These are phyloP conservation scores for Aproaerema taeniolella DNA, from an alignment of 2,888 invertebrate genomes.

Conservation along the genomic window DNA sequence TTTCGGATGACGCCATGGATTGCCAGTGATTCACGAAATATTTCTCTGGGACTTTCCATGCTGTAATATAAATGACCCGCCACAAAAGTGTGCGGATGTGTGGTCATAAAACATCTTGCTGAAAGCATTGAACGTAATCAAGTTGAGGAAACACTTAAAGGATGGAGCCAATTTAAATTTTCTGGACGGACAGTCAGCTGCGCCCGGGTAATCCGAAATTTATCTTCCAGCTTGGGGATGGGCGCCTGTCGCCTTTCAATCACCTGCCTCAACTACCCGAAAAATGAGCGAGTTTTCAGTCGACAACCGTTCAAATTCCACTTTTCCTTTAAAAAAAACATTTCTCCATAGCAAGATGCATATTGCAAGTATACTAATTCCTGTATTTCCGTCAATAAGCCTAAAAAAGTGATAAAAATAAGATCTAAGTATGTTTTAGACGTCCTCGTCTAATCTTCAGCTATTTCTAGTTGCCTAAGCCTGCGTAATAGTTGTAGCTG, in stretches of 20 bases:
- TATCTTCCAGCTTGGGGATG: slow-evolving; percentile 45
- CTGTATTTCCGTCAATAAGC: no score
- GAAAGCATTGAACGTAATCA: slow-evolving; percentile 32
- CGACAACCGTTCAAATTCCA: no score
- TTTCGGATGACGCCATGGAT: background rate
- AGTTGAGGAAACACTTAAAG: slow-evolving; percentile 29
- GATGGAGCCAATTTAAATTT: slow-evolving; percentile 51
- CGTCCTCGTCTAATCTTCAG: no score
- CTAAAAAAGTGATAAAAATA: no score
- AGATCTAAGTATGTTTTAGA: no score
- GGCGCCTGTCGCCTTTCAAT: slow-evolving; percentile 54
- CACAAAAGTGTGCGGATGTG: slow-evolving; percentile 16
- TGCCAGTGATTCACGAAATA: slow-evolving; percentile 17
- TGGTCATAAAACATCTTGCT: slow-evolving; percentile 25
- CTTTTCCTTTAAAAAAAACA: no score
- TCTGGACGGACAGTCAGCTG: slow-evolving; percentile 53
- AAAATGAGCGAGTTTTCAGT: background rate
- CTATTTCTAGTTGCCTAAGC: no score
- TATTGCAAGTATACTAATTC: no score
- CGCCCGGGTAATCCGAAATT: slow-evolving; percentile 48
- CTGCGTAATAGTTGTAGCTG: slow-evolving; percentile 35
- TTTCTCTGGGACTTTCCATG: slow-evolving; percentile 15
- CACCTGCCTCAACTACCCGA: slow-evolving; percentile 34
- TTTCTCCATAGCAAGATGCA: no score
- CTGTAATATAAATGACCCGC: slow-evolving; percentile 16